These are phyloP conservation scores for Hoplostethus mediterraneus DNA, from an alignment of 2,797 vertebrate species.

Conservation along the genomic window DNA sequence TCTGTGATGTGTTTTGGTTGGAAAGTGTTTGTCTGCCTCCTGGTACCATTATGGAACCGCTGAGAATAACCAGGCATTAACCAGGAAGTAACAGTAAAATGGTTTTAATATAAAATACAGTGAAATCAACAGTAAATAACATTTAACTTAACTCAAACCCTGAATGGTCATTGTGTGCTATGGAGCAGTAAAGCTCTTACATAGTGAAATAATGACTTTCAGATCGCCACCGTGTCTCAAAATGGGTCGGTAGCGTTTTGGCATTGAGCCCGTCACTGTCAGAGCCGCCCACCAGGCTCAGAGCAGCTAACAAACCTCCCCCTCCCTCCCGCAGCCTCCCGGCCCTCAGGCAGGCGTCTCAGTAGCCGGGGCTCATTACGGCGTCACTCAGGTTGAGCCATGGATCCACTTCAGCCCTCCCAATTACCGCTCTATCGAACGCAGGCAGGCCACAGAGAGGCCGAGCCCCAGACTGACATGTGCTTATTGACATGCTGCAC, in stretches of 20 bases:
- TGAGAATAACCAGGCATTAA: too few relatives aligned
- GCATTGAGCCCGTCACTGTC: slow-evolving; percentile 18
- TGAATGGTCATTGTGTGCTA: slow-evolving; percentile 3
- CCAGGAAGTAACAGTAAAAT: too few relatives aligned
- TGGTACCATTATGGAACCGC: too few relatives aligned
- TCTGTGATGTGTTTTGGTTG: too few relatives aligned
- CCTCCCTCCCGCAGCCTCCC: slow-evolving; percentile 11
- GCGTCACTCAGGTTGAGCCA: slow-evolving; percentile 44
- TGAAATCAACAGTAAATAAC: too few relatives aligned
- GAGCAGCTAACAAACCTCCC: not conserved
- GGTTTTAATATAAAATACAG: too few relatives aligned
- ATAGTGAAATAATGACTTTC: slow-evolving; percentile 35
- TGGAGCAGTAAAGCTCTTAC: not conserved
- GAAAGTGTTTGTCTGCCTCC: too few relatives aligned
- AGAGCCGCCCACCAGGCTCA: not conserved
- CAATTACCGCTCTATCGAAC: slow-evolving; percentile 53
- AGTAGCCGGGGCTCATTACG: slow-evolving; percentile 51
- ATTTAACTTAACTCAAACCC: not conserved
- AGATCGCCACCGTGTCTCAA: slow-evolving; percentile 36
- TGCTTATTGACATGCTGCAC: slow-evolving; percentile 28
- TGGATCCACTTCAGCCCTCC: slow-evolving; percentile 47
- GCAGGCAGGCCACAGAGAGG: slow-evolving; percentile 14
- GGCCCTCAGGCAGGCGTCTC: slow-evolving; percentile 37
- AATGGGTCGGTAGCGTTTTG: slow-evolving; percentile 16
- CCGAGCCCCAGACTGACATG: slow-evolving; percentile 1